These are phyloP conservation scores for Aethina tumida DNA, from an alignment of 1,140 invertebrate genomes.

Conservation along the genomic window DNA sequence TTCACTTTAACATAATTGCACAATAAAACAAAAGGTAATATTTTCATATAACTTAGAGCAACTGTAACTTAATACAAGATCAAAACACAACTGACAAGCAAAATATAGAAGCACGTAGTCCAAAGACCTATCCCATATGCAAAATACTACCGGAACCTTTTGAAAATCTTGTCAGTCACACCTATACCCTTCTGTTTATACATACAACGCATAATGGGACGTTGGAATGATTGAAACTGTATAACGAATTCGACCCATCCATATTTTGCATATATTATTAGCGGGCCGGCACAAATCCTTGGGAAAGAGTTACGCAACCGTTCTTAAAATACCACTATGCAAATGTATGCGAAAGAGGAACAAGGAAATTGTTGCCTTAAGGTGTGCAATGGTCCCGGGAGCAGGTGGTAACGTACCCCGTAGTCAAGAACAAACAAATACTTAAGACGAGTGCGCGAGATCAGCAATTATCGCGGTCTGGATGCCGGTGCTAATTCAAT, in stretches of 20 bases:
- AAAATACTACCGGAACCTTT: slow-evolving; percentile 12
- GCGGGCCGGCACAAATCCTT: slow-evolving; percentile 6
- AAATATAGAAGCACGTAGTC: too few relatives aligned
- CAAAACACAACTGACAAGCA: too few relatives aligned
- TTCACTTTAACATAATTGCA: too few relatives aligned
- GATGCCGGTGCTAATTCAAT: slow-evolving; percentile 15
- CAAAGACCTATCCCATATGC: too few relatives aligned
- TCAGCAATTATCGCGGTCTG: slow-evolving; percentile 18
- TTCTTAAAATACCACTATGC: slow-evolving; percentile 10
- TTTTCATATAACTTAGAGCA: too few relatives aligned
- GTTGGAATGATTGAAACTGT: slow-evolving; percentile 9
- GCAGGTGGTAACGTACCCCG: slow-evolving; percentile 5
- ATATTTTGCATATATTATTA: slow-evolving; percentile 18
- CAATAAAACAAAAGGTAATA: too few relatives aligned
- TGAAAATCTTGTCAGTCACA: slow-evolving; percentile 28
- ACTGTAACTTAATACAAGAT: too few relatives aligned
- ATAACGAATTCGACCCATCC: slow-evolving; percentile 14
- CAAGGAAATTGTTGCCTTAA: background rate
- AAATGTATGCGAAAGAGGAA: slow-evolving; percentile 10
- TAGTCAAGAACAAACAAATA: slow-evolving; percentile 4
- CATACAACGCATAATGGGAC: slow-evolving; percentile 12
- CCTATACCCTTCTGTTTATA: slow-evolving; percentile 28
- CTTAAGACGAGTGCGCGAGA: slow-evolving; percentile 7
- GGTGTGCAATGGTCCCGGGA: background rate
- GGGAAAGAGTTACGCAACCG: slow-evolving; percentile 12